Evolutionary conservation across 2,888 invertebrate genomes (phyloP).

Genomic region (Agrochola macilenta): DNA sequence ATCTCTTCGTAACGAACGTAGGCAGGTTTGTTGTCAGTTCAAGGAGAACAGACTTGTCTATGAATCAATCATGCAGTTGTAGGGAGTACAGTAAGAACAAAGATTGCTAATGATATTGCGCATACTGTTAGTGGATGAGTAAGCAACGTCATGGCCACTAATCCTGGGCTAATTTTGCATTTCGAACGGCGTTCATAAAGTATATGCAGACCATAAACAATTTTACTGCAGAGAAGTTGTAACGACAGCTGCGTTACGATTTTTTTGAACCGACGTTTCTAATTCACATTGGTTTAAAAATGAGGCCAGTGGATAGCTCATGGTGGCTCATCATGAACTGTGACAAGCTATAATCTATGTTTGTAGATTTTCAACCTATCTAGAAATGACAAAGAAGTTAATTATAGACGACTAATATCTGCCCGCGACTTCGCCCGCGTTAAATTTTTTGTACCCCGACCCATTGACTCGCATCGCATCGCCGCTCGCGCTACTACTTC

Average conservation of each 20-base stretch:
- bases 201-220: conserved; percentile 64
- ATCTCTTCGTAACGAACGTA: conserved; percentile 45
- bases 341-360: background rate
- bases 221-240: conserved; percentile 45
- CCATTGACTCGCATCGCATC: no score
- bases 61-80: conserved; percentile 54
- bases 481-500: no score
- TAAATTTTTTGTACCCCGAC: no score
- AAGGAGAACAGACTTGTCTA: conserved; percentile 65
- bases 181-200: conserved; percentile 62
- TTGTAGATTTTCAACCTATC: background rate
- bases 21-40: conserved; percentile 66
- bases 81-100: conserved; percentile 46
- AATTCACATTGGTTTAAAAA: conserved; percentile 1
- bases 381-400: background rate
- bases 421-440: no score
- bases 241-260: conserved; percentile 17
- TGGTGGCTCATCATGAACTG: background rate
- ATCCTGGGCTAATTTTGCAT: conserved; percentile 74
- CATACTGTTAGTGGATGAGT: conserved; percentile 49
- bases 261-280: conserved; percentile 5
- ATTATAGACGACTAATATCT: background rate
- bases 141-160: conserved; percentile 70
- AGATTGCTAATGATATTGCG: conserved; percentile 56
- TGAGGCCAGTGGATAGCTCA: background rate